phyloP scores from a whole-genome alignment of 2,888 invertebrate genomes.

The Parnassius glacialis region DNA sequence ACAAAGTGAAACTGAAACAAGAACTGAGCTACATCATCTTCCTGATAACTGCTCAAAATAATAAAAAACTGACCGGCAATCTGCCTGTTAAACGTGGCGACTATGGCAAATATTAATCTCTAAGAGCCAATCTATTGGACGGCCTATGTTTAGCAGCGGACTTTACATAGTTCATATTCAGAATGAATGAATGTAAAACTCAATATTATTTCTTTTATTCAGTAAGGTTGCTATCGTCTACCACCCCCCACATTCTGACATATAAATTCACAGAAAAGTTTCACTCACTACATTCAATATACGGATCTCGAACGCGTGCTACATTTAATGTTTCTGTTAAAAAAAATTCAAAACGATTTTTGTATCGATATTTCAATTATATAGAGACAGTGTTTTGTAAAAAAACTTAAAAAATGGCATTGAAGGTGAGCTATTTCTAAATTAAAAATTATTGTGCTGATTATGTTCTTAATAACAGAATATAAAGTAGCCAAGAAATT shows the following conservation, averaged over 20 bases:
- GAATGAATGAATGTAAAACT: too few species aligned
- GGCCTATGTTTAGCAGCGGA: too few species aligned
- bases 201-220: slow-evolving; percentile 16
- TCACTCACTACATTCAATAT: slow-evolving; percentile 57
- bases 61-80: too few species aligned
- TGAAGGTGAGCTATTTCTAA: slow-evolving; percentile 51
- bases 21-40: too few species aligned
- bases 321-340: slow-evolving; percentile 33
- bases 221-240: slow-evolving; percentile 33
- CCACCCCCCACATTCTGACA: slow-evolving; percentile 40
- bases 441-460: not conserved
- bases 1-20: too few species aligned
- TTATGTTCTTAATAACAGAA: too few species aligned
- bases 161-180: too few species aligned
- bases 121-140: too few species aligned
- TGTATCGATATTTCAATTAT: slow-evolving; percentile 33
- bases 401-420: slow-evolving; percentile 51
- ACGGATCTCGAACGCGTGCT: slow-evolving; percentile 45
- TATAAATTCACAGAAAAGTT: slow-evolving; percentile 56
- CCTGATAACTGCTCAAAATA: too few species aligned
- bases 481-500: too few species aligned
- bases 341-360: slow-evolving; percentile 35
- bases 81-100: too few species aligned
- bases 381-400: slow-evolving; percentile 34
- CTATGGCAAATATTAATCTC: too few species aligned